A percentile compares a stretch with the other conserved stretches of the same genome.
These are phyloP conservation scores for Pantelozetes paolii DNA, from an alignment of 2,888 invertebrate genomes.

Conservation along the genomic window DNA sequence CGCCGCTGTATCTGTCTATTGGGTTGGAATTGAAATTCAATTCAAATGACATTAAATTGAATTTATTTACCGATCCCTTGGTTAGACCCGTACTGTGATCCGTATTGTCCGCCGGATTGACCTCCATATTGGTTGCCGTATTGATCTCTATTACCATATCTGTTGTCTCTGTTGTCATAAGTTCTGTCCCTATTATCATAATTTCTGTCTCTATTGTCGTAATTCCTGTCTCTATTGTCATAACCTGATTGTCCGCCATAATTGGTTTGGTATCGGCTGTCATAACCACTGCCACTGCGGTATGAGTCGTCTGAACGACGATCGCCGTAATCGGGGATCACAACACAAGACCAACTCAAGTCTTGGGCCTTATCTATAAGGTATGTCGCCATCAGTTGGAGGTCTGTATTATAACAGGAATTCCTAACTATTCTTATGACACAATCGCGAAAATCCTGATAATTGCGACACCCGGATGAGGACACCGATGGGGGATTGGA, in stretches of 20 bases:
- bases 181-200: not conserved
- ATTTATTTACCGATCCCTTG: not conserved
- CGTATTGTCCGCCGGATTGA: not conserved
- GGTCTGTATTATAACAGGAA: conserved; percentile 21
- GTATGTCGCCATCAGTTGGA: conserved; percentile 30
- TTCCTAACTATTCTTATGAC: conserved; percentile 8
- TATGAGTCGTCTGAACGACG: not conserved
- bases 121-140: not conserved
- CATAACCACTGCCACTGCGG: not conserved
- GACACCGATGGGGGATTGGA: not conserved
- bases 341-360: conserved; percentile 38
- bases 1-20: no score
- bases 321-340: not conserved
- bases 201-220: not conserved
- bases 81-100: not conserved
- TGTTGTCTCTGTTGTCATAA: not conserved
- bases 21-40: conserved; percentile 1
- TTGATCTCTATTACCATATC: not conserved
- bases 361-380: conserved; percentile 40
- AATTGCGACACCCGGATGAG: conserved; percentile 31
- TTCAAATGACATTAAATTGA: not conserved
- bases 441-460: conserved; percentile 34
- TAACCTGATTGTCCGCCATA: not conserved
- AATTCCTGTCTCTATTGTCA: not conserved
- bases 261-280: not conserved